Evolutionary conservation across 1,140 invertebrate species (phyloP).

Genomic region (Lasioglossum baleicum): DNA sequence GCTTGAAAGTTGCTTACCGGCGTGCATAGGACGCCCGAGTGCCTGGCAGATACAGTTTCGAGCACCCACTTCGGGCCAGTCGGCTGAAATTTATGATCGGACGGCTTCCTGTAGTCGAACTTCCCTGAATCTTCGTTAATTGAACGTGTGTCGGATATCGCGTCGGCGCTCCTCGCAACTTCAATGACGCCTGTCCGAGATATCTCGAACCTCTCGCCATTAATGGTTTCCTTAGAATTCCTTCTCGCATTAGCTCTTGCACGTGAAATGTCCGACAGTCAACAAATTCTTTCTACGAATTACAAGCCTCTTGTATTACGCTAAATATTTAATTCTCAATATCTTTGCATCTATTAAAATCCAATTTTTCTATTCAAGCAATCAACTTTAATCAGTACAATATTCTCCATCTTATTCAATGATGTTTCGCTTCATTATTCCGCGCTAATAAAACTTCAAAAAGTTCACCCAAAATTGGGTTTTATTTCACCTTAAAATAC

Average conservation of each 20-base stretch:
- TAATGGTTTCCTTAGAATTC: background rate
- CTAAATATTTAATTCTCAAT: no score
- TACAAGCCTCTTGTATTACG: no score
- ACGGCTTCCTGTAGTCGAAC: constrained; percentile 25
- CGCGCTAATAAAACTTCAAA: no score
- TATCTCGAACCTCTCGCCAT: background rate
- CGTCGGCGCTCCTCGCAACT: background rate
- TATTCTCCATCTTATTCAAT: no score
- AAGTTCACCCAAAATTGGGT: no score
- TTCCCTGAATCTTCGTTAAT: constrained; percentile 25
- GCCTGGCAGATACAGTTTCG: constrained; percentile 36
- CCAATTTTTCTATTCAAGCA: no score
- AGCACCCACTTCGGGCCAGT: constrained; percentile 42
- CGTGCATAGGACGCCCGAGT: constrained; percentile 24
- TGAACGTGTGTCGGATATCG: background rate
- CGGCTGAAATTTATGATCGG: constrained; percentile 58
- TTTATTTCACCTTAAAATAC: no score
- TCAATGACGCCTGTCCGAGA: background rate
- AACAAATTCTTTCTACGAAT: no score
- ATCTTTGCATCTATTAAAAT: no score
- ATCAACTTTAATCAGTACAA: no score
- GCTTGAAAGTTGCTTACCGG: constrained; percentile 56
- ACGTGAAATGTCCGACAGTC: no score
- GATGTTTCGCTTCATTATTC: no score
- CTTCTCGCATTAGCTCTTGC: background rate